These are phyloP conservation scores for Colistium nudipinnis DNA, from an alignment of 2,113 vertebrate genomes.

Conservation along the genomic window DNA sequence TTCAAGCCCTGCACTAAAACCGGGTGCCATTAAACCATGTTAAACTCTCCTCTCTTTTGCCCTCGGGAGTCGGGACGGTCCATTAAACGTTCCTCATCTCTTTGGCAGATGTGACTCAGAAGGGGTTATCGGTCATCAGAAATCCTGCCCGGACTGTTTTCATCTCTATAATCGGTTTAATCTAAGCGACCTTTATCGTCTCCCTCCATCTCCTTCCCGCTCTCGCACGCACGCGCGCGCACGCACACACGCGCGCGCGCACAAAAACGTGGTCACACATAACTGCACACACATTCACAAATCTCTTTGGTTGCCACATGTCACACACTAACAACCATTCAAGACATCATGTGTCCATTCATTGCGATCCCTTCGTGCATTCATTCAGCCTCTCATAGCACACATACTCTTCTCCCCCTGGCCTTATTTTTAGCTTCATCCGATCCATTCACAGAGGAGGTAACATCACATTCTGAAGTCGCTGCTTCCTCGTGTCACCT, in stretches of 20 bases:
- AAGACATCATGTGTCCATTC: constrained; percentile 53
- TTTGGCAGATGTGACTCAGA: background rate
- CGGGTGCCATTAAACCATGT: background rate
- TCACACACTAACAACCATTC: constrained; percentile 43
- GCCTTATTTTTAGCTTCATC: constrained; percentile 47
- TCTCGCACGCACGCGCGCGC: background rate
- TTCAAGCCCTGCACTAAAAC: background rate
- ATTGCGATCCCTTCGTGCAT: constrained; percentile 39
- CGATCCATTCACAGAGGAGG: constrained; percentile 28
- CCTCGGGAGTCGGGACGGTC: background rate
- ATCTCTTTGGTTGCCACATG: constrained; percentile 32
- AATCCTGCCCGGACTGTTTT: background rate
- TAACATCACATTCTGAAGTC: constrained; percentile 36
- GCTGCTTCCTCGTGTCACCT: constrained; percentile 57
- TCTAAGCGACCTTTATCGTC: constrained; percentile 3
- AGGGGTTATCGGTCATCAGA: background rate
- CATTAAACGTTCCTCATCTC: background rate
- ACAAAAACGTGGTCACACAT: constrained; percentile 22
- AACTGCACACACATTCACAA: constrained; percentile 35
- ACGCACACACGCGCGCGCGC: no score
- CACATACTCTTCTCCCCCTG: constrained; percentile 16
- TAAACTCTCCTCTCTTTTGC: background rate
- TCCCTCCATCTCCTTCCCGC: background rate
- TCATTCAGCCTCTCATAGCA: constrained; percentile 43
- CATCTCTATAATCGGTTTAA: constrained; percentile 2